Evolutionary conservation across 2,888 invertebrate species (phyloP), one percentile per base, ranked within the genome.

Genomic region (Hermaeophaga mercurialis): DNA sequence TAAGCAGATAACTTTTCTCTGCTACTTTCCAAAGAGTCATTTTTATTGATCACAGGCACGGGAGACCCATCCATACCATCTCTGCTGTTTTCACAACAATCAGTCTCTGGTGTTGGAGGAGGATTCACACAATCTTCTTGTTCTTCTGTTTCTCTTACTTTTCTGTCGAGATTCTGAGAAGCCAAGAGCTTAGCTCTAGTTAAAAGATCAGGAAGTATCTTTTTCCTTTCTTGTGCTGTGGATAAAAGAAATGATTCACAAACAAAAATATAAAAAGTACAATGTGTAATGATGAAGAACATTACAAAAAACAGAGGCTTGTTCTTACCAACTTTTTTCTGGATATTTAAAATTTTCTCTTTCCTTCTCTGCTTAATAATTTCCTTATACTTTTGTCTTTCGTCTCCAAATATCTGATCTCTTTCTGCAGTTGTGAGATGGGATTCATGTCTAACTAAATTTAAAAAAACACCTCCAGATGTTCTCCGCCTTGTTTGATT

Each of bases 401-500:
- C 89, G 49, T 86, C 85, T 4, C 75, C 79, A 73, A 91, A 91
- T 68, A 91, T 89, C 69, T 83, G 77, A 56, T 82, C 81, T 64
- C 85, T 81, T 77, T 87, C 85, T 61, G 85, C 86, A 63, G 82
- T 81, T 0, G 87, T 85, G 38, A 90, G 78, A 49, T 83, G 82
- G 45, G 83, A 81, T 63, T 90, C 85, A 59, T 86, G 83, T 74
- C 91, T 90, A 15, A 94, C 78, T n/a, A 94, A 79, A 74, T 87
- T 90, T 36, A 95, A 81, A 76, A 87, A 94, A 38, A 94, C 86
- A 15, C 94, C 94, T 8, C 94, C 94, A 0, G 94, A 87, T 3
- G 94, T 94, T 62, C 94, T 83, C 48, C 94, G 84, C 49, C 94
- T 83, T 5, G 83, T 84, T 41, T 89, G 88, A 77, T 91, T 91